Evolutionary conservation across 2,113 vertebrate species (phyloP).

Genomic region (Chaetops frenatus): DNA sequence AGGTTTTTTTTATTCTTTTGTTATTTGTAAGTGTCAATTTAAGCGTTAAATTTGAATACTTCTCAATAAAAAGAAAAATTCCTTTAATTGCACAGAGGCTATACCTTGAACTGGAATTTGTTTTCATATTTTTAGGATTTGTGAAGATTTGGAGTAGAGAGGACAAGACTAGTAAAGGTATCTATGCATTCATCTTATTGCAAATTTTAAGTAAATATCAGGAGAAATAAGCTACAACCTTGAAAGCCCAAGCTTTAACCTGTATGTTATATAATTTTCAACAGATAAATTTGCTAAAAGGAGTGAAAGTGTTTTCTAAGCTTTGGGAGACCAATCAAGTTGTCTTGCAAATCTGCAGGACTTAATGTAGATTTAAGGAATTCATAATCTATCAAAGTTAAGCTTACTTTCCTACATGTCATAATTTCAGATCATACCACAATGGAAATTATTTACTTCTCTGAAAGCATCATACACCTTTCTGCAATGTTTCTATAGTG

Average conservation of each 20-base stretch:
- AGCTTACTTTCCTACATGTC: background rate
- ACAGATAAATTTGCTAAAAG: background rate
- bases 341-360: background rate
- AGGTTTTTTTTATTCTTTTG: background rate
- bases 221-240: background rate
- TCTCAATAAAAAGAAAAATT: background rate
- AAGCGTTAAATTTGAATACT: background rate
- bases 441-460: background rate
- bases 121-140: background rate
- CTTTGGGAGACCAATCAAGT: background rate
- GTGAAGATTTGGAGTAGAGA: background rate
- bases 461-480: background rate
- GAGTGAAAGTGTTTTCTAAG: background rate
- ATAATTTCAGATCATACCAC: background rate
- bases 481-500: background rate
- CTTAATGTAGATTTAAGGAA: background rate
- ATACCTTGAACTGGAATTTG: background rate
- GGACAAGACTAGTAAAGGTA: background rate
- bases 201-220: background rate
- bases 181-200: background rate
- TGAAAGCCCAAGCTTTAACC: background rate
- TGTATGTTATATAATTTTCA: background rate
- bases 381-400: background rate
- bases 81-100: background rate
- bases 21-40: background rate